A percentile compares a stretch with the other conserved stretches of the same genome.
These are phyloP conservation scores for Synergus itoensis DNA, from an alignment of 2,888 invertebrate genomes.

Conservation along the genomic window DNA sequence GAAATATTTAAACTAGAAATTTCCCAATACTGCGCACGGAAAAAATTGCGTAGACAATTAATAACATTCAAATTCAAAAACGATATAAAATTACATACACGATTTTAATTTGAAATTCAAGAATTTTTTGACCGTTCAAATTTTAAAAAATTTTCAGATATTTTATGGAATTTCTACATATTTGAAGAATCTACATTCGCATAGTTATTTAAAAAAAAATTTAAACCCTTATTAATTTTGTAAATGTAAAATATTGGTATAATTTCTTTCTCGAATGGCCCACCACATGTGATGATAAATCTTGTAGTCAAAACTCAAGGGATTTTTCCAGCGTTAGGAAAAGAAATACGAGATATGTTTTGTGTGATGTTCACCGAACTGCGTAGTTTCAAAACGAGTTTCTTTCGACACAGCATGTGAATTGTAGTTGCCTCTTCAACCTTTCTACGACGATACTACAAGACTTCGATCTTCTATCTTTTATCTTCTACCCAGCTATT, in stretches of 20 bases:
- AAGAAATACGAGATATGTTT: not conserved
- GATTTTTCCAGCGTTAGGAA: not conserved
- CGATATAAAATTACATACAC: too few species aligned
- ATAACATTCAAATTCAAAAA: too few species aligned
- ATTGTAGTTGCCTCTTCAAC: not conserved
- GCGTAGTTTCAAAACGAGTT: constrained; percentile 5
- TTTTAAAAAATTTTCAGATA: too few species aligned
- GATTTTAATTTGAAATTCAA: too few species aligned
- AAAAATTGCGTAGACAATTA: too few species aligned
- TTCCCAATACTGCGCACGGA: too few species aligned
- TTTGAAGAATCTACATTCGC: too few species aligned
- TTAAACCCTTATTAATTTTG: too few species aligned
- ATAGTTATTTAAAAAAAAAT: too few species aligned
- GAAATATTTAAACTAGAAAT: too few species aligned
- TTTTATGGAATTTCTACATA: too few species aligned
- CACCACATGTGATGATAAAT: not conserved
- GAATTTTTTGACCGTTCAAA: too few species aligned
- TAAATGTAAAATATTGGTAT: not conserved
- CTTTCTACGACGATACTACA: not conserved
- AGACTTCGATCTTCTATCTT: not conserved
- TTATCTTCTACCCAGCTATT: not conserved
- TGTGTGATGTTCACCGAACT: constrained; percentile 6
- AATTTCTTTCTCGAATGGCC: not conserved
- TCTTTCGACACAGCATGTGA: not conserved
- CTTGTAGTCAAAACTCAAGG: not conserved